Conservation (phyloP, 2,888 invertebrate species). For the Eudemis profundana region DNA sequence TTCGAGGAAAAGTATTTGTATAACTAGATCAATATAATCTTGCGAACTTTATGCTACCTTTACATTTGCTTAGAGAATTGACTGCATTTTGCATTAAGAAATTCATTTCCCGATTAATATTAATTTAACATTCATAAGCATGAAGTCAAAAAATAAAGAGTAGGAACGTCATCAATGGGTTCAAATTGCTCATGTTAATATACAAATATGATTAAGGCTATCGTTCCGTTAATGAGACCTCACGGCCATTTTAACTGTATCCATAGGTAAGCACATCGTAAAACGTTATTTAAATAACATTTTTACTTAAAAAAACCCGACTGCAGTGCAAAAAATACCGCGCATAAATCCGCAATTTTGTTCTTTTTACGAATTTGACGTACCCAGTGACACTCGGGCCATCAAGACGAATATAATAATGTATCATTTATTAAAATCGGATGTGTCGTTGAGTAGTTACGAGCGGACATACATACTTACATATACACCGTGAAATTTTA, state of each 20-base stretch:
- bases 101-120: not conserved
- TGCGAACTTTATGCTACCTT: not conserved
- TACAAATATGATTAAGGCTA: slow-evolving; percentile 19
- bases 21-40: not conserved
- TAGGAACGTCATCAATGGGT: not conserved
- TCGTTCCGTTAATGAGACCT: not conserved
- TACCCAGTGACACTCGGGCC: no score
- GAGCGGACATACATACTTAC: no score
- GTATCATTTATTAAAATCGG: no score
- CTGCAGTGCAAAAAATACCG: no score
- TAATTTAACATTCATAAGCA: not conserved
- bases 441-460: no score
- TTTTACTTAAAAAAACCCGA: no score
- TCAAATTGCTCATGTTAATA: slow-evolving; percentile 13
- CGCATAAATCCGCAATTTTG: no score
- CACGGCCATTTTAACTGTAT: slow-evolving; percentile 13
- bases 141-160: not conserved
- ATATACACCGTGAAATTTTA: no score
- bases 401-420: no score
- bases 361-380: no score
- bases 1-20: not conserved
- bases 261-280: slow-evolving; percentile 10
- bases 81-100: not conserved
- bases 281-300: slow-evolving; percentile 31
- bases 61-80: not conserved